Evolutionary conservation across 1,140 invertebrate genomes (phyloP), one percentile per base, ranked within the genome.

Genomic region (Drosophila navojoa): DNA sequence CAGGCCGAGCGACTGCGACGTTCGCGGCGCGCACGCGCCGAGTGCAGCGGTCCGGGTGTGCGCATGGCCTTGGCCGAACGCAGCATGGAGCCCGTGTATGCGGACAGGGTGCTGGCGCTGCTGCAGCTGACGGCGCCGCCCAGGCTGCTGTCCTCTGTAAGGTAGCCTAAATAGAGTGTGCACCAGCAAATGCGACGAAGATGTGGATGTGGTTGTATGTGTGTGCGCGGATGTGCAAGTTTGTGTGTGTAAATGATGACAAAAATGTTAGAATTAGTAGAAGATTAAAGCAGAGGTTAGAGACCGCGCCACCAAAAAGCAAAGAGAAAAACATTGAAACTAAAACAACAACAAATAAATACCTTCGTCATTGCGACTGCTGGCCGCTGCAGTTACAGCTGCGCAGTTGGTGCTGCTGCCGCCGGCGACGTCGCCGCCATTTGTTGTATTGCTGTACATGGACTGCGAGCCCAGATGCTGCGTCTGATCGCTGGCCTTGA

Each of bases 61-160:
- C 84, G 81, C 57, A 86, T 52, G 0, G 82, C 81, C 32, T 58
- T 76, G 2, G 78, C 57, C 1, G 82, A 81, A n/a, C 75, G 71
- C 44, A 85, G 44, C 64, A 89, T 52, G 6, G 79, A 79, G 15
- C 75, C 57, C 4, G 38, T 66, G 63, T 69, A 81, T 5, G 77
- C 54, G n/a, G 75, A 75, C 10, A 79, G 29, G 0, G 61, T 47
- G 44, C 70, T 71, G 40, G 59, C 54, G 27, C 59, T 64, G 54
- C 70, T 79, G 45, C 54, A 57, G 49, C 57, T 47, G 4, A 59
- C 42, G 49, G 54, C 22, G 9, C 68, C 68, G 4, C 82, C 72
- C 16, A 82, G 53, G 72, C 76, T 68, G 67, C 91, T 92, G 76
- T 92, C 91, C 79, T 92, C 91, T 92, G 91, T 92, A 92, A 92